Evolutionary conservation across 1,140 invertebrate species (phyloP).

Genomic region (Zaprionus lachaisei): DNA sequence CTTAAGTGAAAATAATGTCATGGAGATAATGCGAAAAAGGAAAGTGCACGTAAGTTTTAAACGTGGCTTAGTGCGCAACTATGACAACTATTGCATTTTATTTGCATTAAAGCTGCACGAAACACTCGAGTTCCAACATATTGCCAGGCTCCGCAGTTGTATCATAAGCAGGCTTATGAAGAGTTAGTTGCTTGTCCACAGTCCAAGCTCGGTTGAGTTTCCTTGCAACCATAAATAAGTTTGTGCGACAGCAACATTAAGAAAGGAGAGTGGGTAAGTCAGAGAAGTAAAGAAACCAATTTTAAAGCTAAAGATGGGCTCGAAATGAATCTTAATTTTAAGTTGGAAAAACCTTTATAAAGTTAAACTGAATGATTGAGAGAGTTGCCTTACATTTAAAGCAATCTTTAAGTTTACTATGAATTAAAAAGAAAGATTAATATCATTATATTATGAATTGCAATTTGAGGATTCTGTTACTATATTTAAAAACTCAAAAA

Average conservation of each 20-base stretch:
- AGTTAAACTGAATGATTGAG: too few relatives aligned
- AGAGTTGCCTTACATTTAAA: too few relatives aligned
- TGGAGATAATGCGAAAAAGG: conserved; percentile 73
- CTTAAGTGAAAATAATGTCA: conserved; percentile 72
- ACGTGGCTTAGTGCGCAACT: conserved; percentile 34
- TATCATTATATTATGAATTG: too few relatives aligned
- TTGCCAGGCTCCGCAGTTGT: neutral
- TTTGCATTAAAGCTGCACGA: conserved; percentile 68
- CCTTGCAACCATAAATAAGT: conserved; percentile 1
- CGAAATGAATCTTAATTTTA: neutral
- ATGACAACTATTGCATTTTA: conserved; percentile 49
- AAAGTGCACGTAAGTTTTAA: conserved; percentile 59
- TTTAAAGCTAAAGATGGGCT: neutral
- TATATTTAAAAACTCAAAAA: too few relatives aligned
- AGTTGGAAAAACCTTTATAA: neutral
- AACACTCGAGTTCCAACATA: conserved; percentile 41
- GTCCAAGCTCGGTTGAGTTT: neutral
- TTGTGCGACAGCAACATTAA: neutral
- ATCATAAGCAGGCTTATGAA: conserved; percentile 22
- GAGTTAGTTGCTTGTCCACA: conserved; percentile 21
- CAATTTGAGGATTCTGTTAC: too few relatives aligned
- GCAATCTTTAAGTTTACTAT: too few relatives aligned
- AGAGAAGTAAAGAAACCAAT: neutral
- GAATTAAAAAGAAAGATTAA: too few relatives aligned
- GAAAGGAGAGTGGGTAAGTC: neutral